phyloP scores from a whole-genome alignment of 2,113 vertebrate species.

The Otus sunia region DNA sequence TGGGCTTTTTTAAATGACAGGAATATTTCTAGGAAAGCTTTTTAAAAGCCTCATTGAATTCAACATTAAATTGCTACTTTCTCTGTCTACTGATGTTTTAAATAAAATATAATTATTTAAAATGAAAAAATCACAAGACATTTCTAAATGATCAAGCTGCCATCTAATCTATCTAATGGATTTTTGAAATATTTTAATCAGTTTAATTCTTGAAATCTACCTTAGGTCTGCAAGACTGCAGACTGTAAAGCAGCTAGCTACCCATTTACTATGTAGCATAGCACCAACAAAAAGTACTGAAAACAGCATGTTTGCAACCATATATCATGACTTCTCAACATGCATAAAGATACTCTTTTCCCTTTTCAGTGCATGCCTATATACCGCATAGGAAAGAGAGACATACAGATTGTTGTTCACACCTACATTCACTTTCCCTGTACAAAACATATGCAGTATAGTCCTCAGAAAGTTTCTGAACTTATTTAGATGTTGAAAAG shows the following conservation, averaged over 20 bases:
- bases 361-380: background rate
- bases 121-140: background rate
- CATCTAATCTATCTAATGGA: background rate
- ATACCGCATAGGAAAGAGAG: background rate
- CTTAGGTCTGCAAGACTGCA: background rate
- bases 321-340: background rate
- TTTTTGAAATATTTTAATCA: background rate
- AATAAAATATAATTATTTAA: background rate
- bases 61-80: background rate
- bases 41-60: background rate
- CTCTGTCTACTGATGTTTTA: background rate
- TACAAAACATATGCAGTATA: accelerated
- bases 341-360: background rate
- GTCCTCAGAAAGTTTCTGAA: background rate
- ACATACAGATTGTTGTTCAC: background rate
- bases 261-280: background rate
- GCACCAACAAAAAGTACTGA: background rate
- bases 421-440: background rate
- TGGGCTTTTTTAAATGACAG: background rate
- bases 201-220: background rate
- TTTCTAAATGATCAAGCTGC: background rate
- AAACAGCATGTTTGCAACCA: background rate
- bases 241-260: background rate
- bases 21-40: background rate
- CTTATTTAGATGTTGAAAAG: background rate